Evolutionary conservation across 2,888 invertebrate species (phyloP).

Genomic region (Dascillus cervinus): DNA sequence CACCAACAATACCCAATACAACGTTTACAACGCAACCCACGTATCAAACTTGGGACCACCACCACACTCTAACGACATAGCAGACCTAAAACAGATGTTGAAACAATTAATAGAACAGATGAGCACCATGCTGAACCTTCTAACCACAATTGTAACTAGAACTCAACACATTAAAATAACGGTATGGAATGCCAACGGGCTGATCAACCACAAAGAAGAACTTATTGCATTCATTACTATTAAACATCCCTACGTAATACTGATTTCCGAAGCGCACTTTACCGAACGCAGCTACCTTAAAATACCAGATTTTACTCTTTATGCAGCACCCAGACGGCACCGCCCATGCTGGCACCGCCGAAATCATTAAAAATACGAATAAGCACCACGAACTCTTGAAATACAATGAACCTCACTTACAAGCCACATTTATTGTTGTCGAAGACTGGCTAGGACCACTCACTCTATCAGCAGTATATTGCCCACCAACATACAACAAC

Average conservation of each 20-base stretch:
- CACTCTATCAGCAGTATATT: slow-evolving; percentile 6
- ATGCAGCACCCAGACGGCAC: slow-evolving; percentile 12
- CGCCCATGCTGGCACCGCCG: slow-evolving; percentile 6
- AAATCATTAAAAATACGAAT: slow-evolving; percentile 8
- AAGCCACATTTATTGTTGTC: no score
- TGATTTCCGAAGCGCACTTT: no score
- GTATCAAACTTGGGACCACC: slow-evolving; percentile 3
- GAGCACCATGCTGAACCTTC: slow-evolving; percentile 13
- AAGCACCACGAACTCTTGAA: slow-evolving; percentile 9
- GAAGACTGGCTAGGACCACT: slow-evolving; percentile 4
- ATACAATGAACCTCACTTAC: slow-evolving; percentile 1
- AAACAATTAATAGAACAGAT: slow-evolving; percentile 15
- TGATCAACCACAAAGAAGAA: slow-evolving; percentile 6
- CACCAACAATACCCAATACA: slow-evolving; percentile 6
- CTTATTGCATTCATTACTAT: slow-evolving; percentile 8
- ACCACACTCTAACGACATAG: slow-evolving; percentile 11
- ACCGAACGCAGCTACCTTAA: slow-evolving; percentile 9
- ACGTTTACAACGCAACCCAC: slow-evolving; percentile 3
- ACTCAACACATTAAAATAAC: slow-evolving; percentile 10
- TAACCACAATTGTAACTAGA: slow-evolving; percentile 9
- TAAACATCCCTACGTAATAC: slow-evolving; percentile 2
- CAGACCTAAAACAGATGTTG: slow-evolving; percentile 13
- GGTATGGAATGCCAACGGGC: slow-evolving; percentile 10
- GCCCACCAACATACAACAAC: slow-evolving; percentile 17
- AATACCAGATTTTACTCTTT: slow-evolving; percentile 8